These are phyloP conservation scores for Euplagia quadripunctaria DNA, from an alignment of 2,888 invertebrate genomes.

Conservation along the genomic window DNA sequence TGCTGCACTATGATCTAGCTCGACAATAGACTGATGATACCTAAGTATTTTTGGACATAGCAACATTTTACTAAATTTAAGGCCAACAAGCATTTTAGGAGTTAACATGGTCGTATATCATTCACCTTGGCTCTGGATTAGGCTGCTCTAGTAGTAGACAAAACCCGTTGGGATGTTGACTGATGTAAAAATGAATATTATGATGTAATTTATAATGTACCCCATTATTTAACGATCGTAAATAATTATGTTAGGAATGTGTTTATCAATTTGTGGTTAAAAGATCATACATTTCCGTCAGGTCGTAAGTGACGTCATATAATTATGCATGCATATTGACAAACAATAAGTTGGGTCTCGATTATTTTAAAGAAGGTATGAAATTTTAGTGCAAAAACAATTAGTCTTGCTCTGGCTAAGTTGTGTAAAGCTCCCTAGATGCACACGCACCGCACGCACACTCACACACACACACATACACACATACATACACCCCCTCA, in stretches of 20 bases:
- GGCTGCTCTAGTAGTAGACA: not conserved
- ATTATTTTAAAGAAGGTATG: too few relatives aligned
- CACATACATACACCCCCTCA: too few relatives aligned
- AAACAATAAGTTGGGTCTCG: too few relatives aligned
- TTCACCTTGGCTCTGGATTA: not conserved
- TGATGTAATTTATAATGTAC: not conserved
- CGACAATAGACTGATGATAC: constrained; percentile 19
- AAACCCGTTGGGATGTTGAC: not conserved
- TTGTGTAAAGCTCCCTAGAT: too few relatives aligned
- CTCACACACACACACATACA: too few relatives aligned
- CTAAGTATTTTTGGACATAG: not conserved
- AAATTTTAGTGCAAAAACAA: too few relatives aligned
- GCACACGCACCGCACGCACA: too few relatives aligned
- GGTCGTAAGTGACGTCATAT: not conserved
- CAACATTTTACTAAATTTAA: not conserved
- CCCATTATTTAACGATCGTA: not conserved
- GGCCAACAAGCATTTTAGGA: not conserved
- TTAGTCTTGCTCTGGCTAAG: too few relatives aligned
- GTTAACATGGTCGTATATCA: too few relatives aligned
- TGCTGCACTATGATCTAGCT: constrained; percentile 69
- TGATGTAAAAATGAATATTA: not conserved
- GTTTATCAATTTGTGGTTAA: too few relatives aligned
- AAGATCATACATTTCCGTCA: too few relatives aligned
- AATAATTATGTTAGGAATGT: not conserved
- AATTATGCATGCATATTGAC: too few relatives aligned